phyloP scores from a whole-genome alignment of 2,113 vertebrate genomes.

The Channa maculata region DNA sequence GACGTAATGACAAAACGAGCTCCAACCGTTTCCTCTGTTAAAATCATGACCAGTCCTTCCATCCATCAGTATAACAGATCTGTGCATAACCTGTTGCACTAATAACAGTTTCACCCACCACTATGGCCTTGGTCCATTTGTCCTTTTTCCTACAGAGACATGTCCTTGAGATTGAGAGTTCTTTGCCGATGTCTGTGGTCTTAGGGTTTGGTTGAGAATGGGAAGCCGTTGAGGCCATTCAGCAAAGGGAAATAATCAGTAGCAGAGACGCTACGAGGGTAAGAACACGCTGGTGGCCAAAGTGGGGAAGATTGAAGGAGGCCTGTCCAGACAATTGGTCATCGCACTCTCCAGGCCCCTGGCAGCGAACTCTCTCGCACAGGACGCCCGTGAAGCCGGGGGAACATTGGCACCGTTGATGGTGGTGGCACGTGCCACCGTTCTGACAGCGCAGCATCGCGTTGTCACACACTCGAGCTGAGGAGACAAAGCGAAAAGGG shows the following conservation, averaged over 20 bases:
- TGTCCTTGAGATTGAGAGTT: conserved; percentile 56
- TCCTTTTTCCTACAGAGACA: conserved; percentile 36
- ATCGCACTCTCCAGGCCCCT: conserved; percentile 86
- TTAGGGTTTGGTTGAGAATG: conserved; percentile 58
- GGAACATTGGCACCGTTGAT: conserved; percentile 91
- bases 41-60: conserved; percentile 48
- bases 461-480: conserved; percentile 96
- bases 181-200: conserved; percentile 49
- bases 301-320: conserved; percentile 25
- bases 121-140: conserved; percentile 35
- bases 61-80: conserved; percentile 35
- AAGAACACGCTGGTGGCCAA: conserved; percentile 21
- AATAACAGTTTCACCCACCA: conserved; percentile 26
- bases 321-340: conserved; percentile 78
- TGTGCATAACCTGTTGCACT: conserved; percentile 43
- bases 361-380: conserved; percentile 90
- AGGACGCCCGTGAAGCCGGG: conserved; percentile 90
- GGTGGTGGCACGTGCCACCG: conserved; percentile 94
- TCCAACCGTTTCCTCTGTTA: conserved; percentile 39
- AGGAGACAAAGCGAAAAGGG: conserved; percentile 69
- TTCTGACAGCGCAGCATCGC: conserved; percentile 96
- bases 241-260: conserved; percentile 71
- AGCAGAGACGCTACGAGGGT: conserved; percentile 65
- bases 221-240: conserved; percentile 51
- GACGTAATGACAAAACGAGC: conserved; percentile 46